Evolutionary conservation across 2,888 invertebrate genomes (phyloP).

Genomic region (Caenorhabditis zanzibari): DNA sequence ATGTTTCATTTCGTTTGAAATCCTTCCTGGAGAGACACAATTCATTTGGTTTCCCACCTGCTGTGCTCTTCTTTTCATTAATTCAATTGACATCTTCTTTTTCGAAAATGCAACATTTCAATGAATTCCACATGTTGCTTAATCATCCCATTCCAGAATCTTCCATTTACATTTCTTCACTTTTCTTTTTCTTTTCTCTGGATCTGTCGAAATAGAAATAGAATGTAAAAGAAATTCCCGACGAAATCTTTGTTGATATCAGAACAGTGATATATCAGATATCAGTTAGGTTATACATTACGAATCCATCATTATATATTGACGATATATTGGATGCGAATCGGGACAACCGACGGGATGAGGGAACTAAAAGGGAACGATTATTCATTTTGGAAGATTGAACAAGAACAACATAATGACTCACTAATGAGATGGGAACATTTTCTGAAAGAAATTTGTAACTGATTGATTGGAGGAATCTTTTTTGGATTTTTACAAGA

Average conservation of each 20-base stretch:
- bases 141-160: neutral
- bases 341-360: slow-evolving; percentile 11
- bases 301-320: slow-evolving; percentile 52
- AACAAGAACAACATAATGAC: no score
- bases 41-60: slow-evolving; percentile 17
- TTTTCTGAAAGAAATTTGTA: no score
- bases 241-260: slow-evolving; percentile 27
- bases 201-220: neutral
- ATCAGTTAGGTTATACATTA: slow-evolving; percentile 52
- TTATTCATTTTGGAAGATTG: slow-evolving; percentile 2
- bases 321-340: slow-evolving; percentile 35
- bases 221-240: neutral
- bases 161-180: neutral
- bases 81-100: slow-evolving; percentile 37
- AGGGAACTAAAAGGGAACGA: slow-evolving; percentile 19
- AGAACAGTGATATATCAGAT: slow-evolving; percentile 28
- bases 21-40: neutral
- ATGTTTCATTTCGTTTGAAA: neutral
- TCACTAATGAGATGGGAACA: no score
- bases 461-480: no score
- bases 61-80: slow-evolving; percentile 27
- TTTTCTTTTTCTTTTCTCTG: neutral
- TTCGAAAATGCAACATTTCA: slow-evolving; percentile 20
- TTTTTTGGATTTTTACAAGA: no score
- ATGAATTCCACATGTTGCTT: slow-evolving; percentile 22